Evolutionary conservation across 2,113 vertebrate species (phyloP).

Genomic region (Brachyistius frenatus): DNA sequence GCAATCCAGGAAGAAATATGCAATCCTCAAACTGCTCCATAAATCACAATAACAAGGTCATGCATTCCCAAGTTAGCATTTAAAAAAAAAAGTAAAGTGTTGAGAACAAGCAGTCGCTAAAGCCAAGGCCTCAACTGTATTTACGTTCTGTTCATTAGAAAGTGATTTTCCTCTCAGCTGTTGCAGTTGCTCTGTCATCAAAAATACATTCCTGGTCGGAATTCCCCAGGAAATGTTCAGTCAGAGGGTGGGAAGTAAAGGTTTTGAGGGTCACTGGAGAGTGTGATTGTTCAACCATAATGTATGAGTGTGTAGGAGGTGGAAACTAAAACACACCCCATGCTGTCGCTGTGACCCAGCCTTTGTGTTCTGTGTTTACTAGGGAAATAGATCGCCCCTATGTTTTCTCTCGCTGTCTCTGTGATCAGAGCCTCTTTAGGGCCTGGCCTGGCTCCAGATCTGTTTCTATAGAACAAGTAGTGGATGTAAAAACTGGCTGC

Average conservation of each 20-base stretch:
- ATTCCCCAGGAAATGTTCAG: constrained; percentile 79
- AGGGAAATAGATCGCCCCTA: constrained; percentile 58
- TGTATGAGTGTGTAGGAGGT: constrained; percentile 75
- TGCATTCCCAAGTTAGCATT: constrained; percentile 16
- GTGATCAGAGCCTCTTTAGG: constrained; percentile 67
- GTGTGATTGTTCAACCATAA: constrained; percentile 76
- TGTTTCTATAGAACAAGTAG: constrained; percentile 30
- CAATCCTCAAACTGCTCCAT: not conserved
- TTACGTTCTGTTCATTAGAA: constrained; percentile 63
- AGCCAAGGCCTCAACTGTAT: constrained; percentile 33
- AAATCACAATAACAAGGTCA: constrained; percentile 24
- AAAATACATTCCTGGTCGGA: constrained; percentile 74
- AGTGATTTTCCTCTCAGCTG: constrained; percentile 73
- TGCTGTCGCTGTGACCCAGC: constrained; percentile 67
- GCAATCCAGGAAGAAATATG: not conserved
- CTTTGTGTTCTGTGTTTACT: constrained; percentile 65
- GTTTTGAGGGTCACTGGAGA: constrained; percentile 66
- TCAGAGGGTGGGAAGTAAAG: constrained; percentile 54
- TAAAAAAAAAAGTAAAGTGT: not conserved
- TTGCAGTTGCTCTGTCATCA: constrained; percentile 74
- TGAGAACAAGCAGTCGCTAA: constrained; percentile 21
- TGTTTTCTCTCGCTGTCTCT: constrained; percentile 58
- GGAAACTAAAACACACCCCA: constrained; percentile 76
- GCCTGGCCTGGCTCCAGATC: constrained; percentile 60
- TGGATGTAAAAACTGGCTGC: constrained; percentile 46